These are phyloP conservation scores for Ramphastos sulfuratus DNA, from an alignment of 2,113 vertebrate species.

Conservation along the genomic window DNA sequence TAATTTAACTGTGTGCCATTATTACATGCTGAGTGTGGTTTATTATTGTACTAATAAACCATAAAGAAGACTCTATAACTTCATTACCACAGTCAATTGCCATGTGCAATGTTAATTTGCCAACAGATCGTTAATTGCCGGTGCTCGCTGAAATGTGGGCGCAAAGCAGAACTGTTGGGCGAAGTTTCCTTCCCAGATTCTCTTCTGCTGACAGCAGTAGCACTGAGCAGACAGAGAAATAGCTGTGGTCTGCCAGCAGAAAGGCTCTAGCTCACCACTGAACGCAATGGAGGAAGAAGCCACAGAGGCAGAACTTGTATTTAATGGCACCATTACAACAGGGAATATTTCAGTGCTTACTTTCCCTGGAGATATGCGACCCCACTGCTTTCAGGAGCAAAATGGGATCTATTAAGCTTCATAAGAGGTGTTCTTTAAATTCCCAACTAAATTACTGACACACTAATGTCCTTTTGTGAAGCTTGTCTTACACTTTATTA, in stretches of 20 bases:
- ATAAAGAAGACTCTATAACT: constrained; percentile 70
- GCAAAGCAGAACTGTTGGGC: constrained; percentile 47
- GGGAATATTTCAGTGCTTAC: not conserved
- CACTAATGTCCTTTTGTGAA: not conserved
- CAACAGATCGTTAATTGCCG: constrained; percentile 55
- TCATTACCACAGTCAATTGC: constrained; percentile 71
- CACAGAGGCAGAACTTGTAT: not conserved
- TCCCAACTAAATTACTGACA: not conserved
- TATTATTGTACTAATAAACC: constrained; percentile 73
- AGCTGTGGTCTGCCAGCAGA: not conserved
- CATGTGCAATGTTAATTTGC: constrained; percentile 63
- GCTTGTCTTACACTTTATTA: not conserved
- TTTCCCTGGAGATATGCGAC: not conserved
- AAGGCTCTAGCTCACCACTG: not conserved
- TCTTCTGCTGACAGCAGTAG: not conserved
- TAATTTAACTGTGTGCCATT: constrained; percentile 70
- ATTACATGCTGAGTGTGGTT: constrained; percentile 62
- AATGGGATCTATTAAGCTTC: not conserved
- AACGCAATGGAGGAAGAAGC: not conserved
- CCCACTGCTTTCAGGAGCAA: not conserved
- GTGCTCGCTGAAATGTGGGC: not conserved
- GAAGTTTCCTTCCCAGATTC: constrained; percentile 11
- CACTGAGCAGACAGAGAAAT: not conserved
- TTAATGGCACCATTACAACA: not conserved
- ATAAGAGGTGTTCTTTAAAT: not conserved